phyloP scores from a whole-genome alignment of 2,113 vertebrate genomes.

The Archilochus colubris region DNA sequence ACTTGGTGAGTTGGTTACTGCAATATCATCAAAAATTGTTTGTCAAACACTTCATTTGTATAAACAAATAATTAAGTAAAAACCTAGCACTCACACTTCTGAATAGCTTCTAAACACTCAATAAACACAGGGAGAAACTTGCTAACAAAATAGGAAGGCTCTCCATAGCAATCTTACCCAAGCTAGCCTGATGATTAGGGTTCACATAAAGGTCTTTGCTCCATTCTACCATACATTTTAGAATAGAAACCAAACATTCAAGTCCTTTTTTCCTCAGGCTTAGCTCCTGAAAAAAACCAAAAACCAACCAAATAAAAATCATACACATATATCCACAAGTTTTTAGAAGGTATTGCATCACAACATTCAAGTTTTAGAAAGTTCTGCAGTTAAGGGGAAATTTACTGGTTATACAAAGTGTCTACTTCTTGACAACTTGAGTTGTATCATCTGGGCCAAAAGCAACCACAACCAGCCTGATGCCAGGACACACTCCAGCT shows the following conservation, averaged over 20 bases:
- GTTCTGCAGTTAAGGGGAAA: background rate
- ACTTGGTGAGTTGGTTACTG: background rate
- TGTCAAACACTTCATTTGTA: background rate
- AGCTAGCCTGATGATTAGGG: slow-evolving; percentile 91
- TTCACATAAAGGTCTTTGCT: slow-evolving; percentile 98
- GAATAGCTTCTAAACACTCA: background rate
- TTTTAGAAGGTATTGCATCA: background rate
- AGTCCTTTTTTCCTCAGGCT: slow-evolving; percentile 97
- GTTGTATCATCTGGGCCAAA: background rate
- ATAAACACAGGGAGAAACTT: background rate
- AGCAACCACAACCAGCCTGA: background rate
- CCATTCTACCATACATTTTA: slow-evolving; percentile 99
- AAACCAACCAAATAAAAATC: background rate
- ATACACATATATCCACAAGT: background rate
- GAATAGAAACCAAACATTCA: slow-evolving; percentile 95
- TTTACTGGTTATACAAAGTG: background rate
- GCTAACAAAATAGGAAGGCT: background rate
- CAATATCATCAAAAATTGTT: background rate
- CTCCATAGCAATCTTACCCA: slow-evolving; percentile 80
- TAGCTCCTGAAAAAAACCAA: slow-evolving; percentile 82
- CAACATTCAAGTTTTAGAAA: background rate
- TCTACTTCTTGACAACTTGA: background rate
- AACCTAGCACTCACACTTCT: background rate
- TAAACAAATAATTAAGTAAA: background rate
- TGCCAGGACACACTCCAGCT: background rate